phyloP scores from a whole-genome alignment of 2,888 invertebrate genomes.

The Lithophane leautieri region DNA sequence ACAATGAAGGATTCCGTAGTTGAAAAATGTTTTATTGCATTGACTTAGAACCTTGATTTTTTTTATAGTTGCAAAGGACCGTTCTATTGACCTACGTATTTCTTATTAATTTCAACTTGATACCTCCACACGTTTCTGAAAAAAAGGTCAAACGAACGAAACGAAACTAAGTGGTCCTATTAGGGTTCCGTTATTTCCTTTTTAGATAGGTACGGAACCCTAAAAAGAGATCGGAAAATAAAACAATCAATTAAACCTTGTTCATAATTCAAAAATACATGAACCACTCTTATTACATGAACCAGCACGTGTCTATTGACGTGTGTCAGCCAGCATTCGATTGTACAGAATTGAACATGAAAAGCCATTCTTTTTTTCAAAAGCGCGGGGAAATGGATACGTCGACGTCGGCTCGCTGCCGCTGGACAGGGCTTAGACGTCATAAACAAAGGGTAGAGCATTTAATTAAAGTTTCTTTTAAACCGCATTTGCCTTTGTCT shows the following conservation, averaged over 20 bases:
- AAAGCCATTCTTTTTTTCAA: slow-evolving; percentile 62
- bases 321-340: slow-evolving; percentile 42
- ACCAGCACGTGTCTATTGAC: slow-evolving; percentile 33
- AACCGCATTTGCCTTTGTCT: slow-evolving; percentile 75
- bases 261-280: slow-evolving; percentile 42
- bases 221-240: background rate
- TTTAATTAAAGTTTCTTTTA: slow-evolving; percentile 86
- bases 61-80: background rate
- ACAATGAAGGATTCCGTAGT: background rate
- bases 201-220: background rate
- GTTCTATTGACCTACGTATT: background rate
- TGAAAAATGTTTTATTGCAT: background rate
- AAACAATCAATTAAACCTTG: slow-evolving; percentile 1
- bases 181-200: background rate
- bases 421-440: slow-evolving; percentile 66
- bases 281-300: slow-evolving; percentile 35
- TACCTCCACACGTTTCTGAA: background rate
- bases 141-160: background rate
- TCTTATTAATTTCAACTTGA: background rate
- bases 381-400: slow-evolving; percentile 73
- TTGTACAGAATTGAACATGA: slow-evolving; percentile 42
- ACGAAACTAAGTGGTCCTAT: background rate
- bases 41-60: background rate
- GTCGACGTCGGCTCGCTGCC: slow-evolving; percentile 46
- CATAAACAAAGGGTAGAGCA: slow-evolving; percentile 74